These are phyloP conservation scores for Threskiornis aethiopicus DNA, from an alignment of 2,797 vertebrate species.

Conservation along the genomic window DNA sequence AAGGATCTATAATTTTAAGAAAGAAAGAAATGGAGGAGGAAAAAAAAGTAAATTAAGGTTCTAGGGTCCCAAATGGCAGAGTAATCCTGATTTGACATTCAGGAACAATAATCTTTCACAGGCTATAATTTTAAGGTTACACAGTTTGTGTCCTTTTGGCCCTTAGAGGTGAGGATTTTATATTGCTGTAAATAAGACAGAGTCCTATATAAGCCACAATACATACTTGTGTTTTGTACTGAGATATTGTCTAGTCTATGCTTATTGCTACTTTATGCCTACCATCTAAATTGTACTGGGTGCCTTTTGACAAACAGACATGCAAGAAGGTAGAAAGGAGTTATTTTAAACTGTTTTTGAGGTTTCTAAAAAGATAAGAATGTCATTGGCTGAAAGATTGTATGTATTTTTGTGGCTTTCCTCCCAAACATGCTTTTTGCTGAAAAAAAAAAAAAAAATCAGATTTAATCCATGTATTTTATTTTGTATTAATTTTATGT, in stretches of 20 bases:
- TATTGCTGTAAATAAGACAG: background rate
- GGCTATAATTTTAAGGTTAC: background rate
- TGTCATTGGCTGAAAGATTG: background rate
- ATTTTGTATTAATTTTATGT: background rate
- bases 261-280: background rate
- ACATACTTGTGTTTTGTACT: background rate
- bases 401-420: background rate
- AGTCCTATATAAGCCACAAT: background rate
- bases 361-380: background rate
- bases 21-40: rapidly evolving
- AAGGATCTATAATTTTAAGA: background rate
- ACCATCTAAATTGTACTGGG: background rate
- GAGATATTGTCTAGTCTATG: background rate
- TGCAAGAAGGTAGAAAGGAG: background rate
- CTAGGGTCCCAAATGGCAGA: background rate
- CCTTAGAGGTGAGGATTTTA: background rate
- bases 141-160: background rate
- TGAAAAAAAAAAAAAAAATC: background rate
- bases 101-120: background rate
- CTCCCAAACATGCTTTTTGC: background rate
- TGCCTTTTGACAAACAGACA: background rate
- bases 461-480: background rate
- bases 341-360: background rate
- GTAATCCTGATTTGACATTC: background rate
- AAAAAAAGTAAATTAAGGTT: background rate